Evolutionary conservation across 2,113 vertebrate species (phyloP).

Genomic region (Meles meles): DNA sequence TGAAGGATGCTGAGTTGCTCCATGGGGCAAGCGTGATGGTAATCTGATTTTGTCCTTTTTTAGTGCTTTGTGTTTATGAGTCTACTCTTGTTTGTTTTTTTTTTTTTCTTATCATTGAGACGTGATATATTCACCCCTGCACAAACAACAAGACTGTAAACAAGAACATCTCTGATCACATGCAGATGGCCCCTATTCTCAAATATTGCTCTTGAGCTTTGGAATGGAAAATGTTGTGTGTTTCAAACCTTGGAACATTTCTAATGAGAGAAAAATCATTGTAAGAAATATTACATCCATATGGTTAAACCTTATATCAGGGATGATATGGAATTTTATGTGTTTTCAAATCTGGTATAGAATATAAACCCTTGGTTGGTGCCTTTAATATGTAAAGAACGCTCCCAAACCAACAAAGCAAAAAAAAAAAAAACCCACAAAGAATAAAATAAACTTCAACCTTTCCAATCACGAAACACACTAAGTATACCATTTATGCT

Average conservation of each 20-base stretch:
- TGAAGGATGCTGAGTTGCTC: background rate
- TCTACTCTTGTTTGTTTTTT: background rate
- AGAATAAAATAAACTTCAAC: background rate
- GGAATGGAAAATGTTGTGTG: background rate
- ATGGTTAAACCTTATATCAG: background rate
- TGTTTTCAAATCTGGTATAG: background rate
- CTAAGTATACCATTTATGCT: background rate
- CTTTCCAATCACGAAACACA: background rate
- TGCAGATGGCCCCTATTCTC: background rate
- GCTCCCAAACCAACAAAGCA: background rate
- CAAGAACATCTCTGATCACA: background rate
- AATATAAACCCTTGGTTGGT: background rate
- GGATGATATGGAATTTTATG: background rate
- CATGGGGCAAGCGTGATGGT: background rate
- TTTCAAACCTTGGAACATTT: background rate
- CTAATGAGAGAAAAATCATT: background rate
- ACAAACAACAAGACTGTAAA: background rate
- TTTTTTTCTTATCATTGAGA: background rate
- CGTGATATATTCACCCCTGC: background rate
- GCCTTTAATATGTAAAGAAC: background rate
- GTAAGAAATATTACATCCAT: background rate
- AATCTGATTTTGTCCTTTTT: background rate
- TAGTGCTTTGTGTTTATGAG: rapidly evolving
- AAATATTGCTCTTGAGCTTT: background rate
- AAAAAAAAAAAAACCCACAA: background rate